Conservation (phyloP, 2,797 vertebrate genomes). For the Pseudomugil gertrudae region DNA sequence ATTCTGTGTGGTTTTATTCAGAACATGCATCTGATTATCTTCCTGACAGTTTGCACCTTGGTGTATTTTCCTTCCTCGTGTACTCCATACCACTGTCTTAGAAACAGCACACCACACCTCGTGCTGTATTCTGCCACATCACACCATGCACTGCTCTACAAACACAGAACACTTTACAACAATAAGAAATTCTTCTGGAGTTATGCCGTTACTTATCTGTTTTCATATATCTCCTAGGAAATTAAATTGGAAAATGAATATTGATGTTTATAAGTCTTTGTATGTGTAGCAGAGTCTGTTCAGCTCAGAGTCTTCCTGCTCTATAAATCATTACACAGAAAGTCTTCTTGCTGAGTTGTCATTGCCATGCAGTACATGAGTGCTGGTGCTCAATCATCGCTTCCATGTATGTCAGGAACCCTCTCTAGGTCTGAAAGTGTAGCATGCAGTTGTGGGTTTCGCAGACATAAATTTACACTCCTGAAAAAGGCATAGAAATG, state of each 20-base stretch:
- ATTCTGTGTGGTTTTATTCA: constrained; percentile 17
- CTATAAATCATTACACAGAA: constrained; percentile 42
- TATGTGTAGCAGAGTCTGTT: constrained; percentile 26
- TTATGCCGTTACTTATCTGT: constrained; percentile 20
- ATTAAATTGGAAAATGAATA: constrained; percentile 38
- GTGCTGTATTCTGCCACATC: constrained; percentile 7
- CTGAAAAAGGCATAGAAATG: neutral
- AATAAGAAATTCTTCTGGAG: constrained; percentile 9
- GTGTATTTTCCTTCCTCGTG: constrained; percentile 2
- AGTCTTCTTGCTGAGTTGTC: constrained; percentile 43
- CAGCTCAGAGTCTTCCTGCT: constrained; percentile 4
- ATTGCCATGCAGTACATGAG: constrained; percentile 22
- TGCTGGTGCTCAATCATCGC: constrained; percentile 36
- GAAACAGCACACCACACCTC: neutral
- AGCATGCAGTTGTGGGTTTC: neutral
- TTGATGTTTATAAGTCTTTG: constrained; percentile 41
- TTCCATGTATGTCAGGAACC: constrained; percentile 8
- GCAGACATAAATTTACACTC: neutral
- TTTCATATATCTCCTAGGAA: constrained; percentile 41
- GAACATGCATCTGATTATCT: constrained; percentile 9
- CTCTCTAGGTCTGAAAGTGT: constrained; percentile 8
- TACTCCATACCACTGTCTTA: neutral
- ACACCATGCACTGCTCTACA: neutral
- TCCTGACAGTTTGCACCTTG: constrained; percentile 12
- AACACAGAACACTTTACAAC: constrained; percentile 10